phyloP scores from a whole-genome alignment of 1,140 invertebrate genomes.

The Goniozus legneri region DNA sequence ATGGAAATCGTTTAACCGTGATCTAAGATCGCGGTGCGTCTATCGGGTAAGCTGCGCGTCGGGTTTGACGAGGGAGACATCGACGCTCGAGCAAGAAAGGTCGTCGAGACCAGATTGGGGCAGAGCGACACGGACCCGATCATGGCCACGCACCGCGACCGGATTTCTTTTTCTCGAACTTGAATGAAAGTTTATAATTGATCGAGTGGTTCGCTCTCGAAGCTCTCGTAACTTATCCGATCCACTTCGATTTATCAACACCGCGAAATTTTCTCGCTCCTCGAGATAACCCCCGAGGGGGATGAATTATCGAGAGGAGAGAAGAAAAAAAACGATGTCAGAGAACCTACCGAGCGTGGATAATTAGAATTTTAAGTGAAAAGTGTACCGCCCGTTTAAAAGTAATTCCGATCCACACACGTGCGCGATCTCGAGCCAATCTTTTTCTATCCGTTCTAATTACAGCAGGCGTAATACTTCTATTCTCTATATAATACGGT shows the following conservation, averaged over 20 bases:
- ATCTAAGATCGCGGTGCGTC: background rate
- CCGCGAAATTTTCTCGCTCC: too few species aligned
- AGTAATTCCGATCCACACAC: too few species aligned
- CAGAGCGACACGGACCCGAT: constrained; percentile 9
- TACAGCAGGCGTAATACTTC: background rate
- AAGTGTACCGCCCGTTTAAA: too few species aligned
- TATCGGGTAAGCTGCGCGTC: constrained; percentile 12
- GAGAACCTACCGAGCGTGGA: too few species aligned
- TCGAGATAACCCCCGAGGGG: too few species aligned
- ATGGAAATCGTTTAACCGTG: background rate
- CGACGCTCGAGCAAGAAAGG: constrained; percentile 17
- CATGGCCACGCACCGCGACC: constrained; percentile 7
- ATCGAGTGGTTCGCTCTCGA: too few species aligned
- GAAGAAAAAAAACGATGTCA: background rate
- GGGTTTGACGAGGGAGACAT: constrained; percentile 20
- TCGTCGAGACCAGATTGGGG: constrained; percentile 17
- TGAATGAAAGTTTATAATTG: constrained; percentile 20
- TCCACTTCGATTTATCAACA: too few species aligned
- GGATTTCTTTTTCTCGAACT: constrained; percentile 20
- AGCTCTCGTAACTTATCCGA: too few species aligned
- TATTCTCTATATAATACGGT: too few species aligned
- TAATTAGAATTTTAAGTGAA: too few species aligned
- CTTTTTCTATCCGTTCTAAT: background rate
- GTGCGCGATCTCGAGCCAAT: too few species aligned
- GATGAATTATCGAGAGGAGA: background rate